Conservation (phyloP, 30 jellyfish, hydroid and myxozoan genomes). For the Mastigias papua region DNA sequence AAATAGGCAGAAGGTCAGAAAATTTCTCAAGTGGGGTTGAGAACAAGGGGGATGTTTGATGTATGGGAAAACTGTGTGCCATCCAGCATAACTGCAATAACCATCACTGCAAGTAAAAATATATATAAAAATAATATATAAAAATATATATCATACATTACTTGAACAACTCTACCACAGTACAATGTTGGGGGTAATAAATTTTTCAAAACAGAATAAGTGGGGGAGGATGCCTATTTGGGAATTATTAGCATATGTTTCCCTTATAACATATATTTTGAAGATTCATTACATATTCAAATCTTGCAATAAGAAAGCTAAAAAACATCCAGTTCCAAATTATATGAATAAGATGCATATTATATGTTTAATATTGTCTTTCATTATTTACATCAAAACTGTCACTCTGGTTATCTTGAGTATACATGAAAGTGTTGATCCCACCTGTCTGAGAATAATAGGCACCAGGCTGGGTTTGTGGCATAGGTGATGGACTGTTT, state of each 20-base stretch:
- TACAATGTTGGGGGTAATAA: no score
- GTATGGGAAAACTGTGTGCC: no score
- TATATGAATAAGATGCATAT: background rate
- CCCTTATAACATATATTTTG: background rate
- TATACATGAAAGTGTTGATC: background rate
- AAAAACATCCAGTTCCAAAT: background rate
- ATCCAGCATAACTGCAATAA: no score
- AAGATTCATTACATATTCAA: background rate
- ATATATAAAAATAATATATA: no score
- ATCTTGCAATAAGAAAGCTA: background rate
- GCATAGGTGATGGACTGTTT: background rate
- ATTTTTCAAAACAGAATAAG: no score
- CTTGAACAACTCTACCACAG: no score
- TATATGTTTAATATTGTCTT: background rate
- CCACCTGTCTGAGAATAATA: conserved; percentile 15
- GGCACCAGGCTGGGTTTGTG: background rate
- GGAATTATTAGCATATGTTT: background rate
- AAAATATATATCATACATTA: no score
- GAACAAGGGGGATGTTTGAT: no score
- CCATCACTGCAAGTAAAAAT: no score
- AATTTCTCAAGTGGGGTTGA: no score
- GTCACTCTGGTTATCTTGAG: background rate
- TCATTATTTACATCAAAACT: background rate
- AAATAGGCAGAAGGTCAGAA: no score
- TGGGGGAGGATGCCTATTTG: background rate